These are phyloP conservation scores for Alcis repandata DNA, from an alignment of 2,888 invertebrate species.

Conservation along the genomic window DNA sequence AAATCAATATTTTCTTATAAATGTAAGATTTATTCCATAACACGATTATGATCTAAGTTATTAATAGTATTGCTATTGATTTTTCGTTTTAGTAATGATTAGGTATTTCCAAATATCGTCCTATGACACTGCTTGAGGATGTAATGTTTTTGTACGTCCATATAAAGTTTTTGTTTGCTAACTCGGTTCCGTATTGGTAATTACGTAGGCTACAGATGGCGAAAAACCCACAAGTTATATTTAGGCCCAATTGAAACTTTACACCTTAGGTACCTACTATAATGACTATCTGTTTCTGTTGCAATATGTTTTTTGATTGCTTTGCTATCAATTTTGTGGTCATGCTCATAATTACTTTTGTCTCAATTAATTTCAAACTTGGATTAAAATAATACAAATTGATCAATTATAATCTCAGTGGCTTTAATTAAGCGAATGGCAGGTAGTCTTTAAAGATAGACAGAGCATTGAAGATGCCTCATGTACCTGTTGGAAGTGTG, in stretches of 20 bases:
- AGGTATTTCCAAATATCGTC: background rate
- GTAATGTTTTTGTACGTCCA: constrained; percentile 18
- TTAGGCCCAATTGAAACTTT: background rate
- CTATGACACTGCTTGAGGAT: background rate
- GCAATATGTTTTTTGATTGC: no score
- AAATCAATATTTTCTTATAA: no score
- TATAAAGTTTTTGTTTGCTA: constrained; percentile 29
- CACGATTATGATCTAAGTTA: background rate
- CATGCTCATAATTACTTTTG: no score
- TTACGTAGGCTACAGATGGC: background rate
- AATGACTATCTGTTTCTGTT: no score
- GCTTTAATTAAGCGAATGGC: no score
- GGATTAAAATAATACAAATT: no score
- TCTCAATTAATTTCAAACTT: no score
- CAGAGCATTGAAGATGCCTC: no score
- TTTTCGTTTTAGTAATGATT: background rate
- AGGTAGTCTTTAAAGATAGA: no score
- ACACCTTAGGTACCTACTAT: background rate
- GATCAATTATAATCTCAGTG: no score
- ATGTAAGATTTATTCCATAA: background rate
- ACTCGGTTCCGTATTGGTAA: constrained; percentile 25
- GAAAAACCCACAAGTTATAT: background rate
- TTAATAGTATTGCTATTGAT: background rate
- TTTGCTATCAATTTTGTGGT: no score
- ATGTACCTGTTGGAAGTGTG: no score